Base-by-base conservation (phyloP, 1,140 invertebrate genomes). In the Alviniconcha marisindica region DNA sequence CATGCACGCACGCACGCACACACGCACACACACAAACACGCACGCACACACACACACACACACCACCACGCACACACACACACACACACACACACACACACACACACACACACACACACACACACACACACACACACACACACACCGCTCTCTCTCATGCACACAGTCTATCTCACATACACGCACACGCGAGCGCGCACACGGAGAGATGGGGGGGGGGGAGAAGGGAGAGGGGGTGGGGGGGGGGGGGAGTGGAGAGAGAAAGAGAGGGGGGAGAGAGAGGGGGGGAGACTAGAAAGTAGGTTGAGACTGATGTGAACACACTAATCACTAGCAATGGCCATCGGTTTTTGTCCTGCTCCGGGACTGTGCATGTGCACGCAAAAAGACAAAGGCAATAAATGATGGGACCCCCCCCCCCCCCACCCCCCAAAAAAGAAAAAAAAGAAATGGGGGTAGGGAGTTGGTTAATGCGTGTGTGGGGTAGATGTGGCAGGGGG, bases 1-100 rank as follows among this genome's bases (percentile, higher is more conserved):
- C 31, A 69, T 4, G 28, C n/a, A 69, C 63, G 33, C 31, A 33
- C n/a, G 28, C 63, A 33, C 63, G 28, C 31, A 33, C 63, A 33
- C 63, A 69, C 63, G 28, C 63, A 69, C 63, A 69, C 28, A 69
- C 63, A 69, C 28, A 69, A n/a, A 69, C n/a, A 69, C 28, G 12
- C 31, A 69, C 63, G 28, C n/a, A 33, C 63, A 33, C 63, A 69
- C 5, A 69, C 56, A 60, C 56, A 60, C 56, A 60, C 56, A 60
- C 56, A 60, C 56, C 18, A 15, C 18, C 56, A 60, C 56, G 28
- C 56, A 60, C 56, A 60, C 56, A 60, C 56, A 60, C 56, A 60
- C 56, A 60, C 56, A 60, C 56, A 60, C 56, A 60, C 56, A 60
- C 56, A 60, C 15, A 60, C 10, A 60, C 15, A 60, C 56, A 60